phyloP scores from a whole-genome alignment of 2,888 invertebrate species.

The Andrena bucephala region DNA sequence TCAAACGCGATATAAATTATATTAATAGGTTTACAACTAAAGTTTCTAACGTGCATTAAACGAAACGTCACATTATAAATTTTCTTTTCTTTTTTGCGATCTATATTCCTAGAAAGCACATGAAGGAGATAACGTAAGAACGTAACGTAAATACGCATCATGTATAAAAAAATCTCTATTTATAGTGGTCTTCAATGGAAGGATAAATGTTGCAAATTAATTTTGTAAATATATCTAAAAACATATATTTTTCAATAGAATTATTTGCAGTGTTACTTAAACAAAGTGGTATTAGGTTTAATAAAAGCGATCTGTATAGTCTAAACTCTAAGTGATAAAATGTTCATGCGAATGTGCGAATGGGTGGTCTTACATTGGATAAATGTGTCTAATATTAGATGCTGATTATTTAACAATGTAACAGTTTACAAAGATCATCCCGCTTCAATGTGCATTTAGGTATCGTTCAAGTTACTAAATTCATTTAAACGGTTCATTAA shows the following conservation, averaged over 20 bases:
- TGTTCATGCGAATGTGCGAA: constrained; percentile 45
- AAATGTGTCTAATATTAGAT: constrained; percentile 65
- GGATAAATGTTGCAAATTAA: constrained; percentile 57
- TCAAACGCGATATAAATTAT: constrained; percentile 36
- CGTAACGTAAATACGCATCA: constrained; percentile 21
- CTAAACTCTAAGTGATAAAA: constrained; percentile 67
- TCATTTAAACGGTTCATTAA: background rate
- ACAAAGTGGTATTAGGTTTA: constrained; percentile 67
- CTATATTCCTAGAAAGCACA: constrained; percentile 45
- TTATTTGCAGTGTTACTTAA: constrained; percentile 68
- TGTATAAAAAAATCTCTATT: constrained; percentile 53
- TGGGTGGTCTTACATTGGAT: constrained; percentile 65
- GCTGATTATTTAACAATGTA: constrained; percentile 57
- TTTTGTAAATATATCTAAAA: constrained; percentile 76
- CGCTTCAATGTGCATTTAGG: constrained; percentile 32
- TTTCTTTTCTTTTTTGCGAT: background rate
- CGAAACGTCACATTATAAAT: background rate
- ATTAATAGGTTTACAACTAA: constrained; percentile 9
- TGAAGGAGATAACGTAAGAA: constrained; percentile 46
- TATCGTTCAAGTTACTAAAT: constrained; percentile 25
- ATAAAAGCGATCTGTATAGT: constrained; percentile 65
- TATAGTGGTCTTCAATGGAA: constrained; percentile 55
- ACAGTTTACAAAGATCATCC: constrained; percentile 45
- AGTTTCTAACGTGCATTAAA: constrained; percentile 20
- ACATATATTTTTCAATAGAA: constrained; percentile 77